Conservation (phyloP, 2,888 invertebrate species). For the Glaucopsyche alexis region DNA sequence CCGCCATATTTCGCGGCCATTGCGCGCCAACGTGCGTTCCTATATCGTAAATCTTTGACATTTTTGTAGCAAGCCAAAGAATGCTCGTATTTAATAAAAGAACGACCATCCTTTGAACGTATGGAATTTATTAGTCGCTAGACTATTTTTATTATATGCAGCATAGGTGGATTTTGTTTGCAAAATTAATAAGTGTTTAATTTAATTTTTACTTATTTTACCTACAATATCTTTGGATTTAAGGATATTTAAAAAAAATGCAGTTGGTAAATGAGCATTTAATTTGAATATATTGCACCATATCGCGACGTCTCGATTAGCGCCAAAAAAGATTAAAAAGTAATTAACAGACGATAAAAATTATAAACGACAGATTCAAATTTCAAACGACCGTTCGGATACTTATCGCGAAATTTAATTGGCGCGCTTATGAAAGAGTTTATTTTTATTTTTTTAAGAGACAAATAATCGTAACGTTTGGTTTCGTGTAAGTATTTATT, state of each 20-base stretch:
- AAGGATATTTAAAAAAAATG: too few relatives aligned
- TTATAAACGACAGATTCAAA: slow-evolving; percentile 13
- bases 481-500: slow-evolving; percentile 18
- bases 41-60: slow-evolving; percentile 47
- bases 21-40: slow-evolving; percentile 40
- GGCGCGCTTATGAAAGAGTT: background rate
- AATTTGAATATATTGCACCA: slow-evolving; percentile 17
- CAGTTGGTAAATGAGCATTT: slow-evolving; percentile 10
- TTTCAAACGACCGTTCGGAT: slow-evolving; percentile 18
- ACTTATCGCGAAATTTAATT: background rate
- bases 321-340: slow-evolving; percentile 27
- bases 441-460: slow-evolving; percentile 7
- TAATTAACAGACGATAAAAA: slow-evolving; percentile 23
- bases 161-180: background rate
- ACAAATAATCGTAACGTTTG: slow-evolving; percentile 16
- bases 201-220: background rate
- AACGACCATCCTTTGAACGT: background rate
- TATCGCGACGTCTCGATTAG: slow-evolving; percentile 22
- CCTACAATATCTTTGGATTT: background rate
- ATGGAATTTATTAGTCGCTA: slow-evolving; percentile 9
- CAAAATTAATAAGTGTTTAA: background rate
- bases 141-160: slow-evolving; percentile 17
- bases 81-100: slow-evolving; percentile 49
- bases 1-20: slow-evolving; percentile 41
- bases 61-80: slow-evolving; percentile 43